These are phyloP conservation scores for Petrocephalus microphthalmus DNA, from an alignment of 2,113 vertebrate genomes.

Conservation along the genomic window DNA sequence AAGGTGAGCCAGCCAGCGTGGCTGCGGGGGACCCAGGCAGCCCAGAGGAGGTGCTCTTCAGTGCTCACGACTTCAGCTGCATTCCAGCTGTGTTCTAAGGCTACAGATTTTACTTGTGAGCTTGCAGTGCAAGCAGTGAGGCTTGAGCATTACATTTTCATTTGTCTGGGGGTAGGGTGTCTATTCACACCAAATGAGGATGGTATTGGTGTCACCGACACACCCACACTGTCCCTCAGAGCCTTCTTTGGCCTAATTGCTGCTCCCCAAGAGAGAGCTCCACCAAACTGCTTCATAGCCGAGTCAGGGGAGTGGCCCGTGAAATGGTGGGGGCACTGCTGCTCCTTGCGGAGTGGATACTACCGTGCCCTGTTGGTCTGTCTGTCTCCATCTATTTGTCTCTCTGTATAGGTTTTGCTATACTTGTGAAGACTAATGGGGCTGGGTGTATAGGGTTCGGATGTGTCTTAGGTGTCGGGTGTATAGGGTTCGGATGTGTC, in stretches of 20 bases:
- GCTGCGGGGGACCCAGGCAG: not conserved
- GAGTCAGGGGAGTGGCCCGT: not conserved
- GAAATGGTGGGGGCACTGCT: not conserved
- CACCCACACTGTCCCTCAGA: not conserved
- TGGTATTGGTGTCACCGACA: not conserved
- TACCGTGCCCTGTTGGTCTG: not conserved
- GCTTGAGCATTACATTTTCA: not conserved
- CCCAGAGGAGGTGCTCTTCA: not conserved
- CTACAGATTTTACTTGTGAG: not conserved
- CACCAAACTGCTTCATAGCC: not conserved
- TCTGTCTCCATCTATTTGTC: no score
- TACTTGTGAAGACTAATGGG: no score
- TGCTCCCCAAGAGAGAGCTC: not conserved
- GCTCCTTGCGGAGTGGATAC: not conserved
- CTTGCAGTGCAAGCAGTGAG: not conserved
- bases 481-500: not conserved
- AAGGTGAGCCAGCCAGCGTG: not conserved
- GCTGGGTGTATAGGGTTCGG: not conserved
- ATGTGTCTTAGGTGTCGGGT: not conserved
- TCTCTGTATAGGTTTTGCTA: no score
- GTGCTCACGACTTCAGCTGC: not conserved
- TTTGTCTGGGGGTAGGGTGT: not conserved
- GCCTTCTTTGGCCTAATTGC: not conserved
- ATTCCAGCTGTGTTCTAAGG: not conserved
- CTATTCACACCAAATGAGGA: not conserved